Evolutionary conservation across 2,888 invertebrate species (phyloP).

Genomic region (Heteropelma amictum): DNA sequence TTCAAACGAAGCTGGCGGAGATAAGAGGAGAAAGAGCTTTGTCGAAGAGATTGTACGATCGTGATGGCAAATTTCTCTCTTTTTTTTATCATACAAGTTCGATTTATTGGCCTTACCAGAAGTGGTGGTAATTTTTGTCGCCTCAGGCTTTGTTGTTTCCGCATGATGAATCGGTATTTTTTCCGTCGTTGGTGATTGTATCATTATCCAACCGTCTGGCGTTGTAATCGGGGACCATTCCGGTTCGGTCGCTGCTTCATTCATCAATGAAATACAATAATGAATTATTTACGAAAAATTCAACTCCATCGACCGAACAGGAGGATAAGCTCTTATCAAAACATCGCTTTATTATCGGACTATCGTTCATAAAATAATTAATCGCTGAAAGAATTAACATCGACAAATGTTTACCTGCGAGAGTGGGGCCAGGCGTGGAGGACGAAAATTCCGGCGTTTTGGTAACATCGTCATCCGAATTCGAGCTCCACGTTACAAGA

Average conservation of each 20-base stretch:
- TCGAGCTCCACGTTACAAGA: constrained; percentile 79
- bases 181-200: constrained; percentile 75
- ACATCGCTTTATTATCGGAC: too few species aligned
- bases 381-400: neutral
- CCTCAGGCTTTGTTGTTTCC: constrained; percentile 62
- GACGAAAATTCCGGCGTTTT: constrained; percentile 66
- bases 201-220: constrained; percentile 84
- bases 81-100: neutral
- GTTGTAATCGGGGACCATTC: constrained; percentile 84
- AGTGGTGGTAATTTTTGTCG: constrained; percentile 62
- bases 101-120: constrained; percentile 39
- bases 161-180: constrained; percentile 62
- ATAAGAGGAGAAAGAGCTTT: neutral
- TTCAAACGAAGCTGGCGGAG: neutral
- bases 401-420: constrained; percentile 62
- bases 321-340: too few species aligned
- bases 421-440: constrained; percentile 52
- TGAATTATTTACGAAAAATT: too few species aligned
- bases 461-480: constrained; percentile 72
- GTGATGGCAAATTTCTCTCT: neutral
- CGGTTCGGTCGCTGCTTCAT: constrained; percentile 75
- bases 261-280: neutral
- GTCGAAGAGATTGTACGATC: neutral
- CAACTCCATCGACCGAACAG: too few species aligned
- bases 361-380: neutral